Evolutionary conservation across 2,888 invertebrate species (phyloP).

Genomic region (Agrochola macilenta): DNA sequence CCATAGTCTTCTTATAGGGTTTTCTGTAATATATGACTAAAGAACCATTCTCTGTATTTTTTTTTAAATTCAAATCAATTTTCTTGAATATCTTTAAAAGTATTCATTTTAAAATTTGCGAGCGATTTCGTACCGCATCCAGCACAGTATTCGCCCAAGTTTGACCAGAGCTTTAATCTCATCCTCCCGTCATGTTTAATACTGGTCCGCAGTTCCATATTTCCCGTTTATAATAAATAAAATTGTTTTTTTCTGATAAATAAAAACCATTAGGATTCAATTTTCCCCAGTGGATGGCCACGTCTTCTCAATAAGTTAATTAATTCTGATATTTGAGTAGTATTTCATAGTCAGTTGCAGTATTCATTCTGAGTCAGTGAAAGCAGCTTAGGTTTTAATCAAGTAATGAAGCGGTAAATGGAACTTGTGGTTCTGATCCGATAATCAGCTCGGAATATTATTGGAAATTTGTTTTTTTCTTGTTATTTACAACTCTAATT

Average conservation of each 20-base stretch:
- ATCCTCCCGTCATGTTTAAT: neutral
- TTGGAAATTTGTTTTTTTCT: neutral
- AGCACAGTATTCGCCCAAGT: no score
- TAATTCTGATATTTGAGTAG: neutral
- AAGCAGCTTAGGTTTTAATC: neutral
- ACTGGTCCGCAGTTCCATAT: neutral
- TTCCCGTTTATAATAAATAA: neutral
- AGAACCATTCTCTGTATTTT: no score
- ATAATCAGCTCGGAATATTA: neutral
- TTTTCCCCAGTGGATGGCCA: neutral
- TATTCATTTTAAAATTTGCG: no score
- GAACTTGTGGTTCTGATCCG: neutral
- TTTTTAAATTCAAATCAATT: no score
- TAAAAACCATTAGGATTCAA: neutral
- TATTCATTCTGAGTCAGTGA: neutral
- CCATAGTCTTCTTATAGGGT: no score
- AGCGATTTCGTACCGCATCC: no score
- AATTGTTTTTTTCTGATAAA: neutral
- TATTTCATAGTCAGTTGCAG: constrained; percentile 6
- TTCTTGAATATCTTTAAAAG: no score
- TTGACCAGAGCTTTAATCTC: neutral
- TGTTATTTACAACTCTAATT: neutral
- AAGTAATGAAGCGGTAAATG: neutral
- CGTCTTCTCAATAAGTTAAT: neutral
- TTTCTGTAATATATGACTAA: no score